These are phyloP conservation scores for Pyrrhia umbra DNA, from an alignment of 2,888 invertebrate genomes.

Conservation along the genomic window DNA sequence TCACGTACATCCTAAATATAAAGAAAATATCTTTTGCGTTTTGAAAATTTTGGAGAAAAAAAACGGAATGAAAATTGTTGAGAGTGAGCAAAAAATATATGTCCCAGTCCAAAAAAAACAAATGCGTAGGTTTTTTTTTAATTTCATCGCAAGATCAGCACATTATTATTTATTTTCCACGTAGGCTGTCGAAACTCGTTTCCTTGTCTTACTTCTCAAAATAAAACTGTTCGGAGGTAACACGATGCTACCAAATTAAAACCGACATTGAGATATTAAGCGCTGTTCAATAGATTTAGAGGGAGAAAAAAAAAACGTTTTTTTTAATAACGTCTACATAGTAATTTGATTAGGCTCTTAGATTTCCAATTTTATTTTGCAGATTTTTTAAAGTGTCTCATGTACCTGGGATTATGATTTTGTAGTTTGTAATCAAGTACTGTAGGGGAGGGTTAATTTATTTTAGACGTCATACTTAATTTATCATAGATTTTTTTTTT, in stretches of 20 bases:
- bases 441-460: conserved; percentile 24
- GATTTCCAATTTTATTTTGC: conserved; percentile 54
- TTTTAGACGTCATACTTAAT: too few relatives aligned
- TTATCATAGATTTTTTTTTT: too few relatives aligned
- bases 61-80: background rate
- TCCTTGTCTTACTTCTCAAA: conserved; percentile 79
- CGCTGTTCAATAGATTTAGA: conserved; percentile 74
- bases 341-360: conserved; percentile 72
- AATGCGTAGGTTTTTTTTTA: conserved; percentile 50
- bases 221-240: conserved; percentile 88
- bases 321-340: conserved; percentile 67
- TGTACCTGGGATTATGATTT: conserved; percentile 16
- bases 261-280: conserved; percentile 90
- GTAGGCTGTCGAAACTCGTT: conserved; percentile 83
- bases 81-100: background rate
- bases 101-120: conserved; percentile 8
- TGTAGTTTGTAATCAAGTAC: conserved; percentile 11
- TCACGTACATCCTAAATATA: background rate
- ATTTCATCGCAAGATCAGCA: conserved; percentile 73
- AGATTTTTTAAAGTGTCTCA: conserved; percentile 29
- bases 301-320: conserved; percentile 55
- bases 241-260: conserved; percentile 88
- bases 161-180: conserved; percentile 66
- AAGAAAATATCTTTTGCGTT: background rate
- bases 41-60: background rate